Percentiles rank a stretch among this genome's conserved stretches.
Evolutionary conservation across 2,888 invertebrate species (phyloP).

Genomic region (Oxystoma pomonae): DNA sequence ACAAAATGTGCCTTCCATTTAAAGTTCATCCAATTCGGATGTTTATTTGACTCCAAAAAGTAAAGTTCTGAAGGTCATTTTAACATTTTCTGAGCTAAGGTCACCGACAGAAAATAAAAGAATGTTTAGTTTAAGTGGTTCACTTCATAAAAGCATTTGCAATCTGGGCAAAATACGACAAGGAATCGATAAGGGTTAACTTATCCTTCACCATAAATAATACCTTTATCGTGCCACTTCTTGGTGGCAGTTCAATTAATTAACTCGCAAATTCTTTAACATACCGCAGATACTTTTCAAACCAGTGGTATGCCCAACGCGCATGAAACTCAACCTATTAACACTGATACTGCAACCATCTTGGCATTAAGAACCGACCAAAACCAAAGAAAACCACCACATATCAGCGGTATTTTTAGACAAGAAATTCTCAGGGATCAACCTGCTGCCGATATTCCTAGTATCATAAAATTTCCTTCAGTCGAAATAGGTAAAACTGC

Average conservation of each 20-base stretch:
- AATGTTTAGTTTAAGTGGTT: too few relatives aligned
- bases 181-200: too few relatives aligned
- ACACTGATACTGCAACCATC: neutral
- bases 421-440: neutral
- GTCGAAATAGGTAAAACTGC: neutral
- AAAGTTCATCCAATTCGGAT: too few relatives aligned
- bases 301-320: neutral
- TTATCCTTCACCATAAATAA: neutral
- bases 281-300: neutral
- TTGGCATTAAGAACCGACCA: neutral
- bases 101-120: too few relatives aligned
- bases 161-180: too few relatives aligned
- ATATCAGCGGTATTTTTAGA: neutral
- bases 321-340: neutral
- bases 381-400: neutral
- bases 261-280: neutral
- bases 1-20: too few relatives aligned
- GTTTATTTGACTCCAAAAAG: too few relatives aligned
- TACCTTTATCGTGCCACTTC: neutral
- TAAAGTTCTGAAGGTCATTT: too few relatives aligned
- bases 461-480: neutral
- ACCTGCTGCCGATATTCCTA: neutral
- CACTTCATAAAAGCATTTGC: too few relatives aligned
- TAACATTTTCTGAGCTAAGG: too few relatives aligned
- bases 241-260: neutral